These are phyloP conservation scores for Perodicticus potto DNA, from an alignment of 2,797 vertebrate genomes.

Conservation along the genomic window DNA sequence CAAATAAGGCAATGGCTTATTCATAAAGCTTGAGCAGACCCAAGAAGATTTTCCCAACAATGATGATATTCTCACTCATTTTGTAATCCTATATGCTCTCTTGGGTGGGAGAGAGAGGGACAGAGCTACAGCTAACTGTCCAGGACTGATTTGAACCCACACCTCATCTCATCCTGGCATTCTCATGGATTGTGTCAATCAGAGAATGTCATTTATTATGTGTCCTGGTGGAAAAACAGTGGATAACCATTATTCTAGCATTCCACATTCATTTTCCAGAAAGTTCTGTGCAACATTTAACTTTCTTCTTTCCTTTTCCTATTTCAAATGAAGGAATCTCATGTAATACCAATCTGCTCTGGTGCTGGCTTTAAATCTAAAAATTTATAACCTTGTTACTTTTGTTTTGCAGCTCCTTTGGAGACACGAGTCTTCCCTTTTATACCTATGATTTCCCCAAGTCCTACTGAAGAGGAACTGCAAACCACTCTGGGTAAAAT, in stretches of 20 bases:
- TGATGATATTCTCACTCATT: not conserved
- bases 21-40: not conserved
- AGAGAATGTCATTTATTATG: not conserved
- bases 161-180: not conserved
- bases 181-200: not conserved
- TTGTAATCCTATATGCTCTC: not conserved
- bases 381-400: conserved; percentile 42
- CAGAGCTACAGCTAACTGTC: not conserved
- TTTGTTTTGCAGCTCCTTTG: conserved; percentile 87
- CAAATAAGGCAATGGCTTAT: not conserved
- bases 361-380: conserved; percentile 32
- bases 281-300: not conserved
- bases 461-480: conserved; percentile 77
- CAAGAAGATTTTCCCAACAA: not conserved
- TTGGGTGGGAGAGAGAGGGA: not conserved
- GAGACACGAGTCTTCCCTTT: conserved; percentile 81
- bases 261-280: not conserved
- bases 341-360: not conserved
- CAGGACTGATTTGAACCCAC: not conserved
- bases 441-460: conserved; percentile 83
- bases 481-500: conserved; percentile 78
- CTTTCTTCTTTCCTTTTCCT: conserved; percentile 69
- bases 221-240: not conserved
- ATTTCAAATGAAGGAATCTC: conserved; percentile 35
- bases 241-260: conserved; percentile 64